Evolutionary conservation across 2,888 invertebrate species (phyloP), one percentile per base, ranked within the genome.

Genomic region (Phasia obesa): DNA sequence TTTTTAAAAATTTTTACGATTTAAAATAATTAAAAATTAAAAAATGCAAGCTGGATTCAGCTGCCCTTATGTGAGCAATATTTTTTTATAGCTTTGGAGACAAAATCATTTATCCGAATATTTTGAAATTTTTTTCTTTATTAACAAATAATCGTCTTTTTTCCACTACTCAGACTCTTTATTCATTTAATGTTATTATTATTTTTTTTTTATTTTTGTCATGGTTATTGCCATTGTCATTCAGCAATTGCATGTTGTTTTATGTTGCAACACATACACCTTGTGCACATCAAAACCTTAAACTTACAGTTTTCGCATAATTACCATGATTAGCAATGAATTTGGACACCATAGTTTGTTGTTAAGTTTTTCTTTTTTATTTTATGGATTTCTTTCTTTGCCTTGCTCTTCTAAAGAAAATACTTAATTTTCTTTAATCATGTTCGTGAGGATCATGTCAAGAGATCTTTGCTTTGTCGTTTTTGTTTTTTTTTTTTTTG

Each of bases 251-350:
- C 75, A 67, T 79, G 67, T 35, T 74, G 69, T 70, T 25, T 21
- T 27, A 25, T 44, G 21, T 19, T 70, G 27, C 19, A 57, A 57
- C 27, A 21, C 27, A 21, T n/a, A n/a, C n/a, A 21, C 9, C 17
- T 55, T 55, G 27, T 19, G 17, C 27, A 27, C 69, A 47, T 21
- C 44, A 67, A 67, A 59, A 73, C 67, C 60, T 62, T 67, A 73
- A 73, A 67, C 59, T 60, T 86, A 53, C 51, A 74, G 60, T 62
- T 80, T 88, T 88, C 88, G 86, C 88, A 89, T 89, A 89, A 89
- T 89, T 88, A 89, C 87, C 86, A 88, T 85, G 79, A 85, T 86
- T 84, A 84, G 74, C 84, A 55, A 74, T 75, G 82, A 74, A 81
- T 76, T 84, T 84, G 82, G 78, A 73, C 77, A 77, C 77, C 67